Evolutionary conservation across 2,797 vertebrate genomes (phyloP).

Genomic region (Gambusia yucatana): DNA sequence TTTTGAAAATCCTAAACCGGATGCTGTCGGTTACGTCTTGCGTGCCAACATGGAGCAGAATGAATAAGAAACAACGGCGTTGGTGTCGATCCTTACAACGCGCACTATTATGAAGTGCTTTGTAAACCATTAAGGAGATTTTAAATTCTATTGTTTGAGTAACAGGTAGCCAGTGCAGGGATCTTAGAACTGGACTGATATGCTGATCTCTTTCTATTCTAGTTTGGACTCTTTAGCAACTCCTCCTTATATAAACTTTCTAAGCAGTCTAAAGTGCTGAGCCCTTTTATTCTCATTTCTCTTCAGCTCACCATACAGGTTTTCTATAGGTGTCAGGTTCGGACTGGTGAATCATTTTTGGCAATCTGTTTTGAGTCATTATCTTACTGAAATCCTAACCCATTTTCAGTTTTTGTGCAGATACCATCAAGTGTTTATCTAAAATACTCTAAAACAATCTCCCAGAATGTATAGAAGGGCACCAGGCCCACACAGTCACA

Average conservation of each 20-base stretch:
- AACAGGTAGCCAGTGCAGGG: too few species aligned
- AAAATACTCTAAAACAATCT: not conserved
- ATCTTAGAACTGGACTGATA: too few species aligned
- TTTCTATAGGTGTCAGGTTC: not conserved
- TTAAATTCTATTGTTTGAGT: too few species aligned
- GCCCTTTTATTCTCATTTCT: not conserved
- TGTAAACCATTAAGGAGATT: too few species aligned
- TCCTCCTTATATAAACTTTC: not conserved
- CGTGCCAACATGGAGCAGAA: too few species aligned
- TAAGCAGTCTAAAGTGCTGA: not conserved
- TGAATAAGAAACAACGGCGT: too few species aligned
- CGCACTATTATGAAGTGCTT: too few species aligned
- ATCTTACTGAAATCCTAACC: not conserved
- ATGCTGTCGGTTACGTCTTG: too few species aligned
- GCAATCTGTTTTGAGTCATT: not conserved
- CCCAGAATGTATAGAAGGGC: not conserved
- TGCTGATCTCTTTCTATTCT: too few species aligned
- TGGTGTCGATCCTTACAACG: too few species aligned
- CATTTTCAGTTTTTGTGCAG: not conserved
- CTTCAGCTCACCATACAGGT: not conserved
- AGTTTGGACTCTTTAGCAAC: not conserved
- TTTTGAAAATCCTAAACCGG: too few species aligned
- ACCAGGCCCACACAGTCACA: not conserved
- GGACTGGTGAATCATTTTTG: not conserved
- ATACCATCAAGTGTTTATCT: not conserved